Conservation (phyloP, 1,140 invertebrate species). For the Leptoteleia sp. region DNA sequence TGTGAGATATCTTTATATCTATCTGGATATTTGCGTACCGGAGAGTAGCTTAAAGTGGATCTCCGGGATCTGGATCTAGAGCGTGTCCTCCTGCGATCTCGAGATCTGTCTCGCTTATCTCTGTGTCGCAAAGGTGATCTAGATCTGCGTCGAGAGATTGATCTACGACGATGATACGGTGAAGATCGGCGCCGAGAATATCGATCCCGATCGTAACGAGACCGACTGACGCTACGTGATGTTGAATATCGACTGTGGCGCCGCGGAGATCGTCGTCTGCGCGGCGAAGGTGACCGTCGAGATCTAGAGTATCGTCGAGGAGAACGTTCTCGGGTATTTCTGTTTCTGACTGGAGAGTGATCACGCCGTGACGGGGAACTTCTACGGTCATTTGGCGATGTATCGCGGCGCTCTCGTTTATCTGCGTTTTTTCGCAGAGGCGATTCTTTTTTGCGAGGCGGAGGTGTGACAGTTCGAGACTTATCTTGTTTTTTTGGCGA, state of each 20-base stretch:
- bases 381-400: constrained; percentile 45
- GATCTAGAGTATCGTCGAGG: constrained; percentile 72
- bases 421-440: constrained; percentile 48
- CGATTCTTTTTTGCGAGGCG: constrained; percentile 67
- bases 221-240: constrained; percentile 73
- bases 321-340: constrained; percentile 63
- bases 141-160: constrained; percentile 61
- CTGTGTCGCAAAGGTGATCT: constrained; percentile 47
- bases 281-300: constrained; percentile 70
- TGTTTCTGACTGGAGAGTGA: constrained; percentile 64
- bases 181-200: constrained; percentile 68
- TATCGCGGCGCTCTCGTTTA: constrained; percentile 57
- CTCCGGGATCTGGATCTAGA: constrained; percentile 77
- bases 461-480: constrained; percentile 65
- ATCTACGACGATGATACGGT: constrained; percentile 52
- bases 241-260: constrained; percentile 71
- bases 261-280: constrained; percentile 71
- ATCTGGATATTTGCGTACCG: constrained; percentile 84
- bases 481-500: constrained; percentile 70
- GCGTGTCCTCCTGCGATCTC: constrained; percentile 67
- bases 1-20: constrained; percentile 83
- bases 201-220: constrained; percentile 66
- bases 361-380: constrained; percentile 63
- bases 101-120: constrained; percentile 67
- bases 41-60: constrained; percentile 85